Base-by-base conservation (phyloP, 2,888 invertebrate genomes). In the Achlya flavicornis region DNA sequence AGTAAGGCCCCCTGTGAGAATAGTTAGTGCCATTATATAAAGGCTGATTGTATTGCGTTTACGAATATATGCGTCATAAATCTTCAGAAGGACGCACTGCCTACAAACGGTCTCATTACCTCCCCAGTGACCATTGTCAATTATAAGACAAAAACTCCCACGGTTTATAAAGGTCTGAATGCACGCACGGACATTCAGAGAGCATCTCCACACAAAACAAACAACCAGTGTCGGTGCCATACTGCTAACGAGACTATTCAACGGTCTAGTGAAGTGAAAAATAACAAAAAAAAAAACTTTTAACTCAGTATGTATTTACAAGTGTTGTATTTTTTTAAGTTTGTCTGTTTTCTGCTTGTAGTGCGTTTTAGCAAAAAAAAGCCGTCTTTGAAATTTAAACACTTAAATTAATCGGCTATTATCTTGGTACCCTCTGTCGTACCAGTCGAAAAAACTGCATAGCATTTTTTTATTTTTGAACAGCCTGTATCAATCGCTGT, bases 71-170 rank as follows among this genome's bases (percentile, higher is more conserved):
- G 87, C 89, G 89, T 92, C 92, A 89, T 84, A 79, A 74, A 79
- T 86, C 86, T 86, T 81, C 82, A 87, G 92, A 92, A 93, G 93
- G 92, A 90, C 92, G 88, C 77, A 72, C 77, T 84, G 92, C 88
- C 84, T 93, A 91, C 90, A 91, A 91, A 92, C 88, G 83, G 82
- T 89, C 93, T 91, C 88, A 93, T 93, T 93, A 92, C 86, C 87
- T 89, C 87, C 87, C 86, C 81, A 82, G 88, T 87, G 88, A 87
- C 90, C 87, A 92, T 93, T 92, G 92, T 91, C 87, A 89, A 88
- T 91, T 88, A 87, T 79, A 87, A 88, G 86, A 90, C 91, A 91
- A 92, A 92, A 93, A 91, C 86, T 93, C 92, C 88, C 93, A 92
- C 92, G 91, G 91, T 87, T 90, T 93, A 93, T 92, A 93, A 92